A percentile compares a stretch with the other conserved stretches of the same genome.
phyloP scores from a whole-genome alignment of 2,888 invertebrate species.

The Coremacera marginata region DNA sequence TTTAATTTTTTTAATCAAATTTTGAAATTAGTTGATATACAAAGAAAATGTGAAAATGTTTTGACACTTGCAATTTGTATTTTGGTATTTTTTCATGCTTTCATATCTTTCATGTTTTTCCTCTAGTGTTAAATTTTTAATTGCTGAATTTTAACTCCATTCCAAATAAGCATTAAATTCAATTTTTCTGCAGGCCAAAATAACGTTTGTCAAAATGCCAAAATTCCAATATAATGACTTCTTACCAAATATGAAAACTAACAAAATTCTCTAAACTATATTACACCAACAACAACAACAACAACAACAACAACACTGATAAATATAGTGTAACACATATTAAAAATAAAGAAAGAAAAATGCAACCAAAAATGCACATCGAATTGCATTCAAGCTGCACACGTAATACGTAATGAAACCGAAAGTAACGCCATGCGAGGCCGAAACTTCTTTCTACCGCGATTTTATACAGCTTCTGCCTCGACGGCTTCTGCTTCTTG shows the following conservation, averaged over 20 bases:
- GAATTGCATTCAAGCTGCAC: no score
- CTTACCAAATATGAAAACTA: conserved; percentile 31
- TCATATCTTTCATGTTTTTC: not conserved
- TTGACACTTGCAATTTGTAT: no score
- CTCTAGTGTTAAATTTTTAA: not conserved
- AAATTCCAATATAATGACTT: no score
- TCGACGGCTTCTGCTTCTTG: conserved; percentile 28
- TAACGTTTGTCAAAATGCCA: no score
- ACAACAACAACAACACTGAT: conserved; percentile 20
- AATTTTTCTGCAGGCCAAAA: no score
- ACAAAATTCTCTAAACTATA: conserved; percentile 12
- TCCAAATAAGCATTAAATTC: no score
- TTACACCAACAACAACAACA: conserved; percentile 29
- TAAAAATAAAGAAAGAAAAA: not conserved
- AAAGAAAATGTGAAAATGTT: no score
- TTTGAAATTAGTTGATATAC: no score
- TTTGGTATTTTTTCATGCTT: no score
- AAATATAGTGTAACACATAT: not conserved
- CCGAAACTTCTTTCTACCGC: conserved; percentile 26
- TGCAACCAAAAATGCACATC: not conserved
- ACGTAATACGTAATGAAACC: conserved; percentile 26
- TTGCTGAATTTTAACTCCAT: not conserved
- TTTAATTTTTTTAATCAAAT: no score
- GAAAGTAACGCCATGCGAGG: conserved; percentile 24
- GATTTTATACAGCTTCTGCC: not conserved